phyloP scores from a whole-genome alignment of 92 coral and sea anemone species.

The Epizoanthus ramosus region DNA sequence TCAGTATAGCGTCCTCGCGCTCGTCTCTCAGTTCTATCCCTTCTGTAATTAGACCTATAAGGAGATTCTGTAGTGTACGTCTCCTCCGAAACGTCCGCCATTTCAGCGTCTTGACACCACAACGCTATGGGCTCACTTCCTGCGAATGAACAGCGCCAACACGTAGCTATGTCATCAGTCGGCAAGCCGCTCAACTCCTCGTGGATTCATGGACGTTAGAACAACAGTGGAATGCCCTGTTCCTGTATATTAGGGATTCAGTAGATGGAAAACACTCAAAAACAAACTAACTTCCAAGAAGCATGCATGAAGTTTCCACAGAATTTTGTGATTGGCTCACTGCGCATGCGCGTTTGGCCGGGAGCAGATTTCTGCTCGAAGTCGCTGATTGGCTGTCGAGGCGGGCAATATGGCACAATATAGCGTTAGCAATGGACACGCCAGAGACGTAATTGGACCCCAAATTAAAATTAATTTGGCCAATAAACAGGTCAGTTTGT shows the following conservation, averaged over 20 bases:
- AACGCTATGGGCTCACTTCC: slow-evolving; percentile 61
- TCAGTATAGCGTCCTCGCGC: slow-evolving; percentile 67
- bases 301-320: slow-evolving; percentile 71
- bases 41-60: slow-evolving; percentile 65
- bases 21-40: slow-evolving; percentile 76
- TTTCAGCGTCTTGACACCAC: slow-evolving; percentile 58
- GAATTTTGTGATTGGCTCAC: slow-evolving; percentile 75
- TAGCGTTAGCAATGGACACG: slow-evolving; percentile 61
- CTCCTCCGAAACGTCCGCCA: slow-evolving; percentile 76
- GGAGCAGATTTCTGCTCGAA: slow-evolving; percentile 78
- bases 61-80: slow-evolving; percentile 47
- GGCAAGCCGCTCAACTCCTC: slow-evolving; percentile 50
- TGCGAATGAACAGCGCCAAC: slow-evolving; percentile 55
- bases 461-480: slow-evolving; percentile 51
- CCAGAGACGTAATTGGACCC: slow-evolving; percentile 74
- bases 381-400: slow-evolving; percentile 73
- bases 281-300: slow-evolving; percentile 72
- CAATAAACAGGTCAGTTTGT: slow-evolving; percentile 43
- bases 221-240: slow-evolving; percentile 36
- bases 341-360: slow-evolving; percentile 79
- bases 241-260: slow-evolving; percentile 68
- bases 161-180: slow-evolving; percentile 72
- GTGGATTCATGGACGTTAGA: slow-evolving; percentile 49
- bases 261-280: slow-evolving; percentile 57
- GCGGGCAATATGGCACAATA: slow-evolving; percentile 71